Evolutionary conservation across 2,888 invertebrate species (phyloP), one percentile per base, ranked within the genome.

Genomic region (Orgyia antiqua): DNA sequence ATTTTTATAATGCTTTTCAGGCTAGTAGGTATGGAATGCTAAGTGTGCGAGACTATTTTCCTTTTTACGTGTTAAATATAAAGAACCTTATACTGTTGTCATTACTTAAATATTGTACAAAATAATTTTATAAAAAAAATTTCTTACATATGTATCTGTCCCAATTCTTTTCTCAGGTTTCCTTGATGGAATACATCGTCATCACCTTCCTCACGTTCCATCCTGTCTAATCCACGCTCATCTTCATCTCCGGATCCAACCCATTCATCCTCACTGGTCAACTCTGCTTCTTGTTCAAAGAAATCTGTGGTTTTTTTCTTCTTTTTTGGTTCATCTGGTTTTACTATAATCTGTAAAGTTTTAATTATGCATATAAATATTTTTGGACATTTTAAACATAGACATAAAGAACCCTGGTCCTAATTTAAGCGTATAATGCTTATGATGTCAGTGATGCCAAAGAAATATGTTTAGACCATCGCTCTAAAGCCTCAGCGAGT

Each of bases 251-350:
- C 96, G 25, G 95, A 95, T 0, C 91, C 95, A 1, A 65, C 64
- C 91, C 93, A 94, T 47, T 96, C 96, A 2, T 94, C 95, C 59
- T 96, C 97, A 0, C 96, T 95, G 0, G 82, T 82, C 17, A 98
- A 74, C 59, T 97, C 97, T 0, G 97, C 97, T 76, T 98, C 97
- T 20, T 92, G 89, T 48, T 98, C 97, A 31, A 97, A 87, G 82
- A 95, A 98, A 29, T 93, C 93, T 1, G 86, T 72, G 0, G 88
- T 87, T 28, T 89, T 88, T 25, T 84, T 80, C 39, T 80, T 87
- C 44, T 73, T 75, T 44, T 73, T 75, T 1, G 45, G 43, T 15
- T 62, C 68, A 8, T 56, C 48, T 1, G 60, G 53, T 19, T 65
- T 59, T 2, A 80, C 42, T 66, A 70, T 71, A 15, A 84, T 70